Base-by-base conservation (phyloP, 2,113 vertebrate genomes). In the Protobothrops mucrosquamatus region DNA sequence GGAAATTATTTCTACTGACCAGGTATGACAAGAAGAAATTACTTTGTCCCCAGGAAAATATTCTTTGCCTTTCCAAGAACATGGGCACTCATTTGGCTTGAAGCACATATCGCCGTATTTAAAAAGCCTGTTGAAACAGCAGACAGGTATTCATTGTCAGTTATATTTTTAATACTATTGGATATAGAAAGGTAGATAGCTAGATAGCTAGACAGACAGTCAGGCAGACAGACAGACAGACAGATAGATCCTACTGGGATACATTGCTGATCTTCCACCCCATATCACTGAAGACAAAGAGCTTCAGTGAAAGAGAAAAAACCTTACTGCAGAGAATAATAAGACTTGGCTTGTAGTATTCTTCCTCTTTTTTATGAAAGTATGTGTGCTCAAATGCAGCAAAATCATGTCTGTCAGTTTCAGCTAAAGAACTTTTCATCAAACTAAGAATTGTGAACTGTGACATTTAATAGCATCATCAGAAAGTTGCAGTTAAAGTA, bases 31-130 rank as follows among this genome's bases (percentile, higher is more conserved):
- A 39, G 99, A 97, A 90, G 99, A 99, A 87, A 96, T 97, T 0
- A 99, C 99, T 96, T 97, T 97, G 95, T 99, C 99, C 1, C 99
- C 99, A 0, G 99, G 99, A 95, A 98, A 99, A 94, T 99, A 99
- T 90, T 99, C 99, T 95, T 99, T 99, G 94, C 99, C 99, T 96
- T 99, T 99, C 99, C 99, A 99, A 2, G 98, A 97, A 94, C 99
- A 99, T 0, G 99, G 99, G 52, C 99, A 99, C 92, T 98, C 98
- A 29, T 97, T 96, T 6, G 98, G 97, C 86, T 98, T 97, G 95
- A 99, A 98, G 92, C 99, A 99, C 14, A 98, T 96, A 89, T 99
- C 98, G 22, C 98, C 99, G 2, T 99, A 98, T 97, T 98, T 99
- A 96, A 99, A 97, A 89, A 99, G 96, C 43, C 99, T 99, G 91